Percentiles rank a stretch among this genome's conserved stretches.
Conservation (phyloP, 2,113 vertebrate species). For the Empidonax traillii region DNA sequence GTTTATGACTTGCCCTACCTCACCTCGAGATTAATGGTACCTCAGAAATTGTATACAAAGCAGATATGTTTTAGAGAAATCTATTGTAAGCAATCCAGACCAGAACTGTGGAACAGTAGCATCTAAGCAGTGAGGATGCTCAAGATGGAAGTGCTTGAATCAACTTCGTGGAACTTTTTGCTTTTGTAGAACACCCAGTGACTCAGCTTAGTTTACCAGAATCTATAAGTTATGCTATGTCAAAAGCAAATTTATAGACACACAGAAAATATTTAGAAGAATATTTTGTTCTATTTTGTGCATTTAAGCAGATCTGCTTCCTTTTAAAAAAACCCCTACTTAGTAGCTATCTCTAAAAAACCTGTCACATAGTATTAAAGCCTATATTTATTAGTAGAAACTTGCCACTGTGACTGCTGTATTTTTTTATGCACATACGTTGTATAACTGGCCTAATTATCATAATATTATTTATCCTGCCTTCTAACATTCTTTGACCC, state of each 20-base stretch:
- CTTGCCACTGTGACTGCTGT: background rate
- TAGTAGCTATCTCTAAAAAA: background rate
- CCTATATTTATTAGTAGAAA: background rate
- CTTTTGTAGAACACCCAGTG: background rate
- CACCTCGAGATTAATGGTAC: background rate
- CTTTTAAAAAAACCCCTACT: background rate
- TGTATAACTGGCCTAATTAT: background rate
- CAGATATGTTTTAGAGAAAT: background rate
- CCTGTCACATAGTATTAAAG: fast-evolving
- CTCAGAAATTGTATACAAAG: background rate
- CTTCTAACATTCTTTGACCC: background rate
- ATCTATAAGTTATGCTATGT: background rate
- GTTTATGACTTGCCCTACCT: background rate
- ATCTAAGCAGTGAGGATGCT: background rate
- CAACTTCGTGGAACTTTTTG: background rate
- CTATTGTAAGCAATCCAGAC: background rate
- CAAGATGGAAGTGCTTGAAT: background rate
- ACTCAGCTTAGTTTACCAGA: background rate
- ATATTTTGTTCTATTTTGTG: background rate
- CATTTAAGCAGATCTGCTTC: background rate
- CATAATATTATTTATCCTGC: background rate
- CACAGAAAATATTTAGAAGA: background rate
- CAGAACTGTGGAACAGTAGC: background rate
- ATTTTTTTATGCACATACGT: background rate
- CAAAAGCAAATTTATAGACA: background rate